These are phyloP conservation scores for Anagrus nilaparvatae DNA, from an alignment of 1,140 invertebrate genomes.

Conservation along the genomic window DNA sequence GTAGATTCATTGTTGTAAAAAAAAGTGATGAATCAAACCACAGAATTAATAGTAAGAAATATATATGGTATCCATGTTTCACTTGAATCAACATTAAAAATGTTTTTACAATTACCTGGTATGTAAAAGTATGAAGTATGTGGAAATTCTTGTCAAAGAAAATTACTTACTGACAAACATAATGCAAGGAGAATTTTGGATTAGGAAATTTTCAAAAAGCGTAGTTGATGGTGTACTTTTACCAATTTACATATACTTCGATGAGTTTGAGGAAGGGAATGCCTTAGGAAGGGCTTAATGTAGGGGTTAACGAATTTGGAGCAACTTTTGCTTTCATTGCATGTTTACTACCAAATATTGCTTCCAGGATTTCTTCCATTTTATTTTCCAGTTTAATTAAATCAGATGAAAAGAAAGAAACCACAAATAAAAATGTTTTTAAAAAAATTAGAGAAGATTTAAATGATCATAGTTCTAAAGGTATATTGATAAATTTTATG, in stretches of 20 bases:
- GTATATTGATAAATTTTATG: neutral
- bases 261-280: too few species aligned
- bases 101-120: neutral
- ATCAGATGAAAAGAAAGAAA: too few species aligned
- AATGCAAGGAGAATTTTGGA: neutral
- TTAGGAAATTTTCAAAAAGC: neutral
- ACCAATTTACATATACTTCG: neutral
- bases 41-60: neutral
- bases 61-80: neutral
- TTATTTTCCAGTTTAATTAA: too few species aligned
- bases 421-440: too few species aligned
- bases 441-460: neutral
- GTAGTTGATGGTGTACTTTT: neutral
- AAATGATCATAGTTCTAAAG: neutral
- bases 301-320: too few species aligned
- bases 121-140: neutral
- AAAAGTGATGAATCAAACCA: neutral
- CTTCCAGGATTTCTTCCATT: too few species aligned
- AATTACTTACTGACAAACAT: neutral
- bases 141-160: neutral
- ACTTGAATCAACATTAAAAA: neutral
- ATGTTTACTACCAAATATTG: too few species aligned
- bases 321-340: too few species aligned
- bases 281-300: too few species aligned
- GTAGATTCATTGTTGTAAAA: conserved; percentile 1